Percentiles rank a stretch among this genome's conserved stretches.
Evolutionary conservation across 2,797 vertebrate genomes (phyloP).

Genomic region (Semotilus atromaculatus): DNA sequence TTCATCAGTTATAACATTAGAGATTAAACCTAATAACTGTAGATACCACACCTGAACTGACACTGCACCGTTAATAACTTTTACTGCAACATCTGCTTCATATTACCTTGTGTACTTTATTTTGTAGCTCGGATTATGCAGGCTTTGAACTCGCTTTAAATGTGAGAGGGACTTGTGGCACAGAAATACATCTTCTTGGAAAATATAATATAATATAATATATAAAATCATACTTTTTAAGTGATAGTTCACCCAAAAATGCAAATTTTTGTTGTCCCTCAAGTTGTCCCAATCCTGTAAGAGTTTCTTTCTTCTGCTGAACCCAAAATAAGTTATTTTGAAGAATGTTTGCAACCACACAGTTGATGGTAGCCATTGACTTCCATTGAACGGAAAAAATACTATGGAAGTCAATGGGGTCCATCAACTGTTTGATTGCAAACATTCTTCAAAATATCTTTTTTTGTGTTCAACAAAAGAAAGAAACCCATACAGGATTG

Average conservation of each 20-base stretch:
- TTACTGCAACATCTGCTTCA: slow-evolving; percentile 21
- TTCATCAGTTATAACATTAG: slow-evolving; percentile 16
- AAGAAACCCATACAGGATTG: no score
- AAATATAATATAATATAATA: background rate
- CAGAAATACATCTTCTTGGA: background rate
- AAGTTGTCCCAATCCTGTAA: background rate
- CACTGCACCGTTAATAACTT: background rate
- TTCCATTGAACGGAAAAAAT: no score
- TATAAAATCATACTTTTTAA: background rate
- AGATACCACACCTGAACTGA: background rate
- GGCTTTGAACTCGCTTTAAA: background rate
- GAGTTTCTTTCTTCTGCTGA: background rate
- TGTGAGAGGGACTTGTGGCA: background rate
- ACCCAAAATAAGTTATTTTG: no score
- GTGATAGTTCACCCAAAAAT: background rate
- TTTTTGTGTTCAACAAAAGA: background rate
- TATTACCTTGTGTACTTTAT: background rate
- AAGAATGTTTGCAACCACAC: background rate
- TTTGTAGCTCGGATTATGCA: background rate
- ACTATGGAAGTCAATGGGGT: background rate
- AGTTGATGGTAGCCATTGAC: background rate
- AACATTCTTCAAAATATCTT: background rate
- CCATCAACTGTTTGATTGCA: background rate
- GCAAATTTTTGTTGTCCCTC: no score
- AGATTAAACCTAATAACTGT: slow-evolving; percentile 30